phyloP scores from a whole-genome alignment of 2,113 vertebrate genomes.

The Myxocyprinus asiaticus region DNA sequence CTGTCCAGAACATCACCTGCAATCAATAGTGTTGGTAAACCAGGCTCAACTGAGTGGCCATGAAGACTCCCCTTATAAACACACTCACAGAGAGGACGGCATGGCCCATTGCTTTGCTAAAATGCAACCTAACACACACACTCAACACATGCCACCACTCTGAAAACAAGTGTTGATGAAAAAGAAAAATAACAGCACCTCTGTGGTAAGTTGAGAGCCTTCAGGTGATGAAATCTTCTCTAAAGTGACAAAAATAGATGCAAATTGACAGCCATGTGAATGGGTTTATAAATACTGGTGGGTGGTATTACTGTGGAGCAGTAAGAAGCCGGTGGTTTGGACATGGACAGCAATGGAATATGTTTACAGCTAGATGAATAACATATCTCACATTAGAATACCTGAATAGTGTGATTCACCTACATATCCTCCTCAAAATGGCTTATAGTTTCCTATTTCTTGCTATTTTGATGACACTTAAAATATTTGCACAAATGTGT shows the following conservation, averaged over 20 bases:
- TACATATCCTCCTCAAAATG: neutral
- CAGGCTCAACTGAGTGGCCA: constrained; percentile 65
- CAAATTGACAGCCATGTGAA: constrained; percentile 48
- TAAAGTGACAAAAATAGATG: constrained; percentile 42
- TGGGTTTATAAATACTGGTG: constrained; percentile 42
- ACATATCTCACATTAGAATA: neutral
- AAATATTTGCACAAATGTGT: no score
- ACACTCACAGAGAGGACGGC: constrained; percentile 65
- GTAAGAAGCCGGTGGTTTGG: constrained; percentile 25
- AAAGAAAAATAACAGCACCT: constrained; percentile 42
- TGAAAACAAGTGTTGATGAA: constrained; percentile 41
- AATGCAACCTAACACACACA: constrained; percentile 63
- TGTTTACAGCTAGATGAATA: neutral
- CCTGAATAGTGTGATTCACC: neutral
- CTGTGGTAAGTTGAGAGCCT: constrained; percentile 20
- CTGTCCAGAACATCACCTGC: constrained; percentile 68
- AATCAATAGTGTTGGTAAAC: constrained; percentile 66
- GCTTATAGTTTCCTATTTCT: neutral
- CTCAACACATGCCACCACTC: constrained; percentile 44
- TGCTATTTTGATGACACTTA: neutral
- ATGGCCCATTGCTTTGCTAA: constrained; percentile 77
- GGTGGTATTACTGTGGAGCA: constrained; percentile 2
- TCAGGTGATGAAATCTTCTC: constrained; percentile 38
- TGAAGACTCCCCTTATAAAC: constrained; percentile 68
- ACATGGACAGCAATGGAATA: neutral